Evolutionary conservation across 2,888 invertebrate species (phyloP), one percentile per base, ranked within the genome.

Genomic region (Shargacucullia verbasci): DNA sequence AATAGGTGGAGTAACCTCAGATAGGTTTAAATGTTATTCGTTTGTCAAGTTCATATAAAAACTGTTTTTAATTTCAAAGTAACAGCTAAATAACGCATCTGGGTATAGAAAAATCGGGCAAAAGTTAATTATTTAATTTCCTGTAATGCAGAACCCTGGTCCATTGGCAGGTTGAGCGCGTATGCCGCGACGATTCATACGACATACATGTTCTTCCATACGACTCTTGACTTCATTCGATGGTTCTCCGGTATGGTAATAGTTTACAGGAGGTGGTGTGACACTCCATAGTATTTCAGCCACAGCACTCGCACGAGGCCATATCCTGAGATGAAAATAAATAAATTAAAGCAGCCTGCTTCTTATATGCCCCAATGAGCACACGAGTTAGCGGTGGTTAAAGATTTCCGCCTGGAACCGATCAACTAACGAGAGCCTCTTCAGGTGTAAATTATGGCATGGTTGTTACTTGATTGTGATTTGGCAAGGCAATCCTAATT

Each of bases 291-390:
- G 62, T 12, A 96, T 95, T 88, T 99, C 99, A 0, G 98, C 99
- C 0, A 96, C 95, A 0, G 98, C 98, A 56, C 97, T 96, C 0
- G 97, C 97, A 69, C 98, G 94, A 0, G 99, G 99, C 97, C 98
- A 99, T 8, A 97, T 95, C 73, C 96, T 94, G 34, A 34, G 40
- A 33, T 29, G 15, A 12, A 29, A 29, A 20, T 20, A 20, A 20
- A 20, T 2, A 31, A n/a, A 43, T 8, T 20, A 20, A 14, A 1
- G n/a, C 8, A 29, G n/a, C 2, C 1, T 25, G 14, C 20, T 20
- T 20, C 20, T 12, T 6, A 31, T 13, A n/a, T n/a, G 33, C 33
- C 7, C 1, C 0, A 15, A 15, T 39, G 20, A 20, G 20, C 20
- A 2, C 20, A 20, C 20, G 4, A 20, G 20, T 20, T 20, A 20